Conservation (phyloP, 1,140 invertebrate species). For the Diprion similis region DNA sequence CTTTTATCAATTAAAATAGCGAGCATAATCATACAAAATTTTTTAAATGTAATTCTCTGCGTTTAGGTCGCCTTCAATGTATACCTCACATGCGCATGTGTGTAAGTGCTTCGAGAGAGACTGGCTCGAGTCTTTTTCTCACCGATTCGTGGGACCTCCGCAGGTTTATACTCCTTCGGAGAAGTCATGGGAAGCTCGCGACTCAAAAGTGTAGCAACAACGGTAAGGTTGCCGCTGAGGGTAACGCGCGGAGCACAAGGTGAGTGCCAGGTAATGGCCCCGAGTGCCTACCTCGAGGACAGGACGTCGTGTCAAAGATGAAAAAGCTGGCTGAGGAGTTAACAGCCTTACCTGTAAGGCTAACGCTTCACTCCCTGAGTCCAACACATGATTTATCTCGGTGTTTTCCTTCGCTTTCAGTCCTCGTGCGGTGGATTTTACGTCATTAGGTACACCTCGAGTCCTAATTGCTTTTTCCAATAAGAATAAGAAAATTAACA, state of each 20-base stretch:
- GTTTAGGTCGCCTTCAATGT: too few species aligned
- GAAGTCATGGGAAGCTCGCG: not conserved
- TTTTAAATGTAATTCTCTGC: too few species aligned
- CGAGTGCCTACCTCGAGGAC: not conserved
- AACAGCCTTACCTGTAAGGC: too few species aligned
- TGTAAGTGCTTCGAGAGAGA: not conserved
- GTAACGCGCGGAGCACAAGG: not conserved
- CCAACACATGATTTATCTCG: too few species aligned
- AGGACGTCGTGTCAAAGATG: conserved; percentile 2
- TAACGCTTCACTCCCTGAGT: too few species aligned
- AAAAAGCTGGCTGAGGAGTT: not conserved
- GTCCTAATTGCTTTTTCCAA: too few species aligned
- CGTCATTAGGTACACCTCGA: not conserved
- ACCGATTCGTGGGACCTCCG: not conserved
- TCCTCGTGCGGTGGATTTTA: not conserved
- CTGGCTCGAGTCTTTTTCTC: not conserved
- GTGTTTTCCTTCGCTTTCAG: too few species aligned
- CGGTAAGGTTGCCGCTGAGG: not conserved
- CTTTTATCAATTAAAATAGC: too few species aligned
- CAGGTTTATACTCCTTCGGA: not conserved
- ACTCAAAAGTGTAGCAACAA: not conserved
- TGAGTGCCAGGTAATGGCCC: too few species aligned
- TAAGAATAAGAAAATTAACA: too few species aligned
- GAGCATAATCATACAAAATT: too few species aligned
- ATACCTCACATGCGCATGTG: not conserved